Conservation (phyloP, 2,888 invertebrate genomes). For the Dasypolia templi region DNA sequence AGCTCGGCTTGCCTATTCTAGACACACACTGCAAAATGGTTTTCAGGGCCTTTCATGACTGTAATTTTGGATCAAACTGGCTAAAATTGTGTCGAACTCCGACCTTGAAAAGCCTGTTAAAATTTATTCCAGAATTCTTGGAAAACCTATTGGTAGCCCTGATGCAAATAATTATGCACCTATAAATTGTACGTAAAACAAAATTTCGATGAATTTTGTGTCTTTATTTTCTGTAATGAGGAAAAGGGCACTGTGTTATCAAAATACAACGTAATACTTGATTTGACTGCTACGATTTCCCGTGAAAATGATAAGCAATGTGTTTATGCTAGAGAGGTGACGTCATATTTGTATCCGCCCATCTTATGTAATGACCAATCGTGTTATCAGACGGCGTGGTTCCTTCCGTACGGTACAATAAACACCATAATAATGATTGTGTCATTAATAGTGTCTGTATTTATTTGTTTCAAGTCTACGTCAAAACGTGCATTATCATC, state of each 20-base stretch:
- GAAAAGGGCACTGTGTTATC: conserved; percentile 58
- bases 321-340: conserved; percentile 48
- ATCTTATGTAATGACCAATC: conserved; percentile 63
- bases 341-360: conserved; percentile 55
- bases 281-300: conserved; percentile 52
- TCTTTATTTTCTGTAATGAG: conserved; percentile 36
- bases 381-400: conserved; percentile 69
- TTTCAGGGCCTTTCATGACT: background rate
- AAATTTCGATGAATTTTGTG: conserved; percentile 45
- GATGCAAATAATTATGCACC: conserved; percentile 9
- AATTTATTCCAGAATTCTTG: conserved; percentile 17
- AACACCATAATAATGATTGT: conserved; percentile 38
- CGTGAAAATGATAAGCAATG: conserved; percentile 59
- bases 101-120: conserved; percentile 16
- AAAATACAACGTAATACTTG: conserved; percentile 44
- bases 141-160: conserved; percentile 16
- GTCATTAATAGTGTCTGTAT: conserved; percentile 29
- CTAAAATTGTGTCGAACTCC: background rate
- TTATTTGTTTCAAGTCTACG: conserved; percentile 35
- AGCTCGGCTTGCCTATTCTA: background rate
- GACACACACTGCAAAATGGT: background rate
- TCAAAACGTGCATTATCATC: conserved; percentile 34
- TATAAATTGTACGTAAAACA: conserved; percentile 29
- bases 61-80: background rate
- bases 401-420: conserved; percentile 40